phyloP scores from a whole-genome alignment of 2,797 vertebrate genomes.

The Phoeniculus purpureus region DNA sequence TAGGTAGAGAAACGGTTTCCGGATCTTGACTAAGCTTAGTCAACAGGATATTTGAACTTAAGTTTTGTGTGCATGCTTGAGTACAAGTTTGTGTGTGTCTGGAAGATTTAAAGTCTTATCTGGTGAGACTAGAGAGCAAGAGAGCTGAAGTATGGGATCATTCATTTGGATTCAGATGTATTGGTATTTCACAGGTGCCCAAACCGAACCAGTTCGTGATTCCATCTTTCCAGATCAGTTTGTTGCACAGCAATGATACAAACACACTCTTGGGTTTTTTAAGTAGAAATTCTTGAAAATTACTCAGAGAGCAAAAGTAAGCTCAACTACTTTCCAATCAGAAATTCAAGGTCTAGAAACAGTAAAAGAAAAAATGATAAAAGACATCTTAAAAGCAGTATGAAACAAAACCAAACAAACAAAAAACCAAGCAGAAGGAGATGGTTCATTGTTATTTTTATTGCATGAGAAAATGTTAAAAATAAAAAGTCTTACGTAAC shows the following conservation, averaged over 20 bases:
- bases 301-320: neutral
- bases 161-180: neutral
- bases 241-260: neutral
- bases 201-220: neutral
- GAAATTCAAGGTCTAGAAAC: neutral
- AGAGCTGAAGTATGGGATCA: neutral
- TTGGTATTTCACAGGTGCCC: neutral
- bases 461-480: neutral
- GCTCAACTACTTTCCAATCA: neutral
- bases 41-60: conserved; percentile 62
- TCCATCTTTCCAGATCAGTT: neutral
- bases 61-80: conserved; percentile 1
- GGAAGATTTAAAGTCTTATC: conserved; percentile 34
- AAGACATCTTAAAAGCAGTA: neutral
- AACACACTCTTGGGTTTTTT: neutral
- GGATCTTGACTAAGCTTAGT: conserved; percentile 54
- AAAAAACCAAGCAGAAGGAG: neutral
- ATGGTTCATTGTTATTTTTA: neutral
- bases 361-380: accelerated
- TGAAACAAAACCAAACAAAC: neutral
- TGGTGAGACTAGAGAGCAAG: neutral
- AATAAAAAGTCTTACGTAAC: neutral
- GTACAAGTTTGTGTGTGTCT: neutral
- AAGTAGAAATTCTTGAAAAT: neutral
- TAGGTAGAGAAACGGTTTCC: conserved; percentile 50